phyloP scores from a whole-genome alignment of 1,140 invertebrate species.

The Lutraria rhynchaena region DNA sequence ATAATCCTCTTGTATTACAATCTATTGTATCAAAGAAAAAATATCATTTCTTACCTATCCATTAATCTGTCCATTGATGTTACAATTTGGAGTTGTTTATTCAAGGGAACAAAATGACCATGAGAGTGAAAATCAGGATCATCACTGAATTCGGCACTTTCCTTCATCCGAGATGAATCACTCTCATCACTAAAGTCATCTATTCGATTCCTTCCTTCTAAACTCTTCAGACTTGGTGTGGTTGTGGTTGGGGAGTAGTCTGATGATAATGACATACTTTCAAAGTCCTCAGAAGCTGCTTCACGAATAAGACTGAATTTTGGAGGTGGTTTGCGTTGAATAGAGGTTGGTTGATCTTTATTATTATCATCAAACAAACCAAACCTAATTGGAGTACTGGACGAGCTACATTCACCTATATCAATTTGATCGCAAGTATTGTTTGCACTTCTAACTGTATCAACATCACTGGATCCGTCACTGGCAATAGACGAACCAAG shows the following conservation, averaged over 20 bases:
- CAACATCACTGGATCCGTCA: slow-evolving; percentile 37
- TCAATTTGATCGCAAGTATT: slow-evolving; percentile 41
- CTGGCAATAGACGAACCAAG: slow-evolving; percentile 29
- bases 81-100: slow-evolving; percentile 74
- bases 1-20: too few relatives aligned
- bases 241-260: slow-evolving; percentile 71
- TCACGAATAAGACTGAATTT: slow-evolving; percentile 57
- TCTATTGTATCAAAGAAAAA: background rate
- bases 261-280: slow-evolving; percentile 68
- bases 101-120: slow-evolving; percentile 67
- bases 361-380: slow-evolving; percentile 40
- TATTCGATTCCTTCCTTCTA: slow-evolving; percentile 67
- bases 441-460: slow-evolving; percentile 17
- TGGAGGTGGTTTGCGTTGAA: slow-evolving; percentile 34
- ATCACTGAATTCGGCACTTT: slow-evolving; percentile 71
- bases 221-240: slow-evolving; percentile 66
- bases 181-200: slow-evolving; percentile 76
- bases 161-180: slow-evolving; percentile 63
- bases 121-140: slow-evolving; percentile 65
- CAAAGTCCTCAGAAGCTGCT: slow-evolving; percentile 65
- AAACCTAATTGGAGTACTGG: slow-evolving; percentile 57
- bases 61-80: slow-evolving; percentile 70
- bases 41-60: slow-evolving; percentile 49
- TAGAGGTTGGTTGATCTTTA: background rate
- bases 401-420: slow-evolving; percentile 54